Conservation (phyloP, 2,888 invertebrate species). For the Metellina segmentata region DNA sequence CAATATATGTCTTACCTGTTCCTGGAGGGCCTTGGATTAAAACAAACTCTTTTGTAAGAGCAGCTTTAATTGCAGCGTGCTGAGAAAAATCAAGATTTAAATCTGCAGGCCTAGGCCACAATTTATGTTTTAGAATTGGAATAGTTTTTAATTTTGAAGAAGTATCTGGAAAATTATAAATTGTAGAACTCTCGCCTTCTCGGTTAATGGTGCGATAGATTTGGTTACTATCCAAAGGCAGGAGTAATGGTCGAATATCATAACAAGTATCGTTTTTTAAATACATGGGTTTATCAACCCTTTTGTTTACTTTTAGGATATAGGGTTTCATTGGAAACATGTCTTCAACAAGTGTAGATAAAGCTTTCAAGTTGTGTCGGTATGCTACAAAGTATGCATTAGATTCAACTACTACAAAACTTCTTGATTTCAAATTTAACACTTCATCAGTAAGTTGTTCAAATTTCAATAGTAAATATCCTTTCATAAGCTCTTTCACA, state of each 20-base stretch:
- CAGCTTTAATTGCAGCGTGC: conserved; percentile 85
- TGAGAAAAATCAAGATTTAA: conserved; percentile 84
- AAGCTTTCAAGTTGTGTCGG: conserved; percentile 86
- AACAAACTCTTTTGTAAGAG: conserved; percentile 86
- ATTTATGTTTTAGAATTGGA: conserved; percentile 33
- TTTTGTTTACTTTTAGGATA: conserved; percentile 83
- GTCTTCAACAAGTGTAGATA: conserved; percentile 84
- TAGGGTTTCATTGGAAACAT: conserved; percentile 87
- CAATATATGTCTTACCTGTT: conserved; percentile 91
- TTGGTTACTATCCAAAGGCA: background rate
- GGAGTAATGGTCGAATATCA: conserved; percentile 47
- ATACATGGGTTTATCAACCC: conserved; percentile 81
- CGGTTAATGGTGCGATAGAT: background rate
- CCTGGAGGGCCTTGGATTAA: conserved; percentile 87
- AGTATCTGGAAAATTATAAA: no score
- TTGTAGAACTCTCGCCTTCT: background rate
- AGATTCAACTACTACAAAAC: conserved; percentile 87
- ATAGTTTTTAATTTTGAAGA: conserved; percentile 20
- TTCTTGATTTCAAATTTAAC: conserved; percentile 17
- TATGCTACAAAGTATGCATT: conserved; percentile 92
- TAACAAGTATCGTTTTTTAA: conserved; percentile 77
- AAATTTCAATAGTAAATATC: conserved; percentile 82
- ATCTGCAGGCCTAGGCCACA: conserved; percentile 82
- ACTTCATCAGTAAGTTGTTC: conserved; percentile 56
- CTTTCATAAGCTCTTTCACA: conserved; percentile 82